phyloP scores from a whole-genome alignment of 2,888 invertebrate genomes.

The Sepioteuthis lessoniana region DNA sequence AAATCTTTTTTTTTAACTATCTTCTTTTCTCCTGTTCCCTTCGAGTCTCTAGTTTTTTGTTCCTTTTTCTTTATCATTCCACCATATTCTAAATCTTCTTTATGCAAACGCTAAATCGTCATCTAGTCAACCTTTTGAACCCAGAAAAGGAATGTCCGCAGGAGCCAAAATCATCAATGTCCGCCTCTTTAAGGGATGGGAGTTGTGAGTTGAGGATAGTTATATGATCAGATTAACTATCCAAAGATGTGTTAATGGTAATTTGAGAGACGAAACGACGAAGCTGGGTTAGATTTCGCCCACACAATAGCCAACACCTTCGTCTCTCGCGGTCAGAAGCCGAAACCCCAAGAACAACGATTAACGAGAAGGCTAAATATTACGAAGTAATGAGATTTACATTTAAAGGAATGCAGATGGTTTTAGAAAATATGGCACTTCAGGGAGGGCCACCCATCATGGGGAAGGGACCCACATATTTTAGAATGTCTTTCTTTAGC shows the following conservation, averaged over 20 bases:
- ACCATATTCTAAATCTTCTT: background rate
- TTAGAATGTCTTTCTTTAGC: background rate
- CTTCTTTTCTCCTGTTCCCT: background rate
- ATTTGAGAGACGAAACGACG: background rate
- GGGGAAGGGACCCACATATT: background rate
- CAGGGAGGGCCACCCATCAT: background rate
- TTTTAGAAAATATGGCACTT: background rate
- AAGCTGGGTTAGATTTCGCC: background rate
- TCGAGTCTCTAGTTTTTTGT: background rate
- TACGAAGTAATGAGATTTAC: background rate
- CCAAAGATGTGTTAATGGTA: conserved; percentile 18
- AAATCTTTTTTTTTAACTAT: background rate
- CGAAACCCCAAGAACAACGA: background rate
- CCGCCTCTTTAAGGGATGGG: background rate
- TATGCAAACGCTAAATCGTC: conserved; percentile 16
- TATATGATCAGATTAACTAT: background rate
- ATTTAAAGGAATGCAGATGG: background rate
- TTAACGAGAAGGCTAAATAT: background rate
- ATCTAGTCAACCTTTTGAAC: background rate
- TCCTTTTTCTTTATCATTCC: background rate
- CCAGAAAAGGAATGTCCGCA: background rate
- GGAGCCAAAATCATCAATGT: background rate
- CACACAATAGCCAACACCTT: conserved; percentile 1
- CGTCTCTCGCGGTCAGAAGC: conserved; percentile 9
- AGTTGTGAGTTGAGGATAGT: background rate